phyloP scores from a whole-genome alignment of 1,140 invertebrate genomes.

The Drosophila leontia region DNA sequence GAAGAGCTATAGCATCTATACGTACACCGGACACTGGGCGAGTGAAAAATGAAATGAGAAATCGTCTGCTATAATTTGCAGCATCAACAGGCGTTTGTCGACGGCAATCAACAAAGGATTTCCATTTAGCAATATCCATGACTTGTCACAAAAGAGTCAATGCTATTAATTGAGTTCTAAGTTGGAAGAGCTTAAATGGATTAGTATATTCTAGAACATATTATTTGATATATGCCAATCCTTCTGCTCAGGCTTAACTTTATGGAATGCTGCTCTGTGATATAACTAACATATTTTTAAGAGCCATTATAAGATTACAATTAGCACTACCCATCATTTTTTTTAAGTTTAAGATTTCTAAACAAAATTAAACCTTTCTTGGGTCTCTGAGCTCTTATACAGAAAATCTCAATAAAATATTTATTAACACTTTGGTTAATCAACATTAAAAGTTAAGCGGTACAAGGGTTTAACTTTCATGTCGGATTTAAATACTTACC shows the following conservation, averaged over 20 bases:
- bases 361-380: neutral
- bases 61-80: conserved; percentile 74
- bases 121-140: conserved; percentile 23
- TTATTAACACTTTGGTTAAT: conserved; percentile 1
- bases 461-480: conserved; percentile 25
- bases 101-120: conserved; percentile 21
- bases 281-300: neutral
- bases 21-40: conserved; percentile 35
- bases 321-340: neutral
- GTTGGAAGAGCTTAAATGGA: neutral
- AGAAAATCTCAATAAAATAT: neutral
- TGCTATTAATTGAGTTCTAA: conserved; percentile 8
- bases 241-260: no score
- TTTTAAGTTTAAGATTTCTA: neutral
- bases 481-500: conserved; percentile 34
- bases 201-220: neutral
- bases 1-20: conserved; percentile 43
- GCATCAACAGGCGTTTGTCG: conserved; percentile 73
- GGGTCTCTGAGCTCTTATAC: neutral
- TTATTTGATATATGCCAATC: neutral
- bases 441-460: neutral
- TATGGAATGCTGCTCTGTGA: no score
- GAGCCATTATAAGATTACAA: neutral
- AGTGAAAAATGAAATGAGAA: conserved; percentile 69
- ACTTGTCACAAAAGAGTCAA: conserved; percentile 27